Base-by-base conservation (phyloP, 2,888 invertebrate species). In the Drosophila nr. fundita region DNA sequence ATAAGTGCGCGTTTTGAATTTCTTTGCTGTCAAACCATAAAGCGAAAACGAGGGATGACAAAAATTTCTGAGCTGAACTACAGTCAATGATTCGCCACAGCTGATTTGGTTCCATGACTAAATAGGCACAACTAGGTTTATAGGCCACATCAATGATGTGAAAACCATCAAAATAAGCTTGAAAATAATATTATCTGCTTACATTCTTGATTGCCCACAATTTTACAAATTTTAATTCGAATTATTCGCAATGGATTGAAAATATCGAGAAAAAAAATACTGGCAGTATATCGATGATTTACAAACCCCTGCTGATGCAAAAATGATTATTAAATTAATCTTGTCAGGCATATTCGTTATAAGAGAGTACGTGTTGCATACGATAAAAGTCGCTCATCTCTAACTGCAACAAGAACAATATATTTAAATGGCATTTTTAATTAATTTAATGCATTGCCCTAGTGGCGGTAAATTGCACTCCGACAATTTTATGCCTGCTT, bases 401-500 rank as follows among this genome's bases (percentile, higher is more conserved):
- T 66, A 48, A 18, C 18, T 10, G 18, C 32, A 36, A 32, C 24
- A 50, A 21, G 10, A 32, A 36, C 61, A 53, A 55, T 32, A 49
- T 10, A 57, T 80, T 78, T 72, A 77, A 75, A 84, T 84, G 84
- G 89, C 90, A 57, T 68, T 71, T 8, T 58, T 89, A 24, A 83
- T 59, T 50, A 89, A 72, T 45, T 54, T 84, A 1, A 83, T 70
- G 10, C 68, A 7, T 38, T 55, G 7, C 30, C 55, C 27, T 52
- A 29, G 36, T 53, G 10, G 40, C 18, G 10, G 62, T 48, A 27
- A 55, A 55, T 38, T 38, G 0, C 42, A 27, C 6, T 42, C 54
- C 4, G 55, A 73, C 52, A 61, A 32, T 8, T 63, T 67, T 62
- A 36, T 49, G 13, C 32, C 64, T 36, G 60, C 96, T 95, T 93